Evolutionary conservation across 1,140 invertebrate species (phyloP), one percentile per base, ranked within the genome.

Genomic region (Lepidurus arcticus): DNA sequence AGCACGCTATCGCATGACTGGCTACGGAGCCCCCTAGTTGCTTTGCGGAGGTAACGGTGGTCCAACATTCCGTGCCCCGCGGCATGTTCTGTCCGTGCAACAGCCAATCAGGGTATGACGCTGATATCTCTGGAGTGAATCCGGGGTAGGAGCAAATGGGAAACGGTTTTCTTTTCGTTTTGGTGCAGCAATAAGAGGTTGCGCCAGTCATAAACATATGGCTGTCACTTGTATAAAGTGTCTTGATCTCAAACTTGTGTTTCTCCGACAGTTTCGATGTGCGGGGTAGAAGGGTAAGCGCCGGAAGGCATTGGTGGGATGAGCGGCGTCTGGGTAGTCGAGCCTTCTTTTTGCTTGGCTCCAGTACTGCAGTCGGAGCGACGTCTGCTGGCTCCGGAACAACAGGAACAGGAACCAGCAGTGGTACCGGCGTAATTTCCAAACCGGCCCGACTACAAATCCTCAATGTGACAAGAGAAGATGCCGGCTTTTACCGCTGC

Each of bases 301-400:
- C 86, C 75, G 89, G 91, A 21, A 92, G 91, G 82, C 85, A 92
- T 24, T 94, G 92, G 92, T 94, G 92, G 34, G 91, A 93, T 83
- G 89, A 89, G n/a, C 89, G 89, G 44, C 89, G 89, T 82, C 88
- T 93, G 75, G 93, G 92, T 11, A 88, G 89, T 26, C 86, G 92
- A 73, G 88, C 90, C n/a, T 91, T 88, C 84, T 94, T 94, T 85
- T 88, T 78, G 1, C 42, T 78, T 44, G 53, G 44, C 76, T 47
- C 75, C 44, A 44, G 16, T 26, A n/a, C 42, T 16, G 44, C 45
- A 16, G 26, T 76, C 34, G 34, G 34, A 34, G 4, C 34, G 34
- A 34, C 34, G 34, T 34, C 34, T 34, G 34, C 34, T 65, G 53
- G 53, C 53, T 11, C 53, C 9, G 53, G 53, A 4, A 47, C 45